Percentiles rank a stretch among this genome's conserved stretches.
Evolutionary conservation across 1,140 invertebrate species (phyloP).

Genomic region (Psix sp.): DNA sequence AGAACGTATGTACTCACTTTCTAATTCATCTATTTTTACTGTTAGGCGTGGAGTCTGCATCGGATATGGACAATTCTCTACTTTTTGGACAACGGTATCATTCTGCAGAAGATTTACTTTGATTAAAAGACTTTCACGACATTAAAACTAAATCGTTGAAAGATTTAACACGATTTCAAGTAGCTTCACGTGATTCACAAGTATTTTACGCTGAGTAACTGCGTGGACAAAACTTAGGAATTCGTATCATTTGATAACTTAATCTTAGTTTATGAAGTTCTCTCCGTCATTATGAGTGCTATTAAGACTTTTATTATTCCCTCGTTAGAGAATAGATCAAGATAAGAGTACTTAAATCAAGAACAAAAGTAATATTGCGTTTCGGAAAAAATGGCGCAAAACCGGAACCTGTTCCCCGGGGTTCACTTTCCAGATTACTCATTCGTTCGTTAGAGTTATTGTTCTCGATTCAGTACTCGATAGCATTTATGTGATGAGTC

Average conservation of each 20-base stretch:
- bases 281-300: conserved; percentile 13
- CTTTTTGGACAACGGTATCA: conserved; percentile 40
- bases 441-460: conserved; percentile 19
- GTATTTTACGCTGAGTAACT: too few relatives aligned
- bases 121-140: conserved; percentile 58
- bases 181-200: too few relatives aligned
- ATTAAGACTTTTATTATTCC: conserved; percentile 34
- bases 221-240: too few relatives aligned
- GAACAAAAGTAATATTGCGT: conserved; percentile 43
- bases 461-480: conserved; percentile 9
- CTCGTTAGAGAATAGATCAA: conserved; percentile 30
- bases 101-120: conserved; percentile 52
- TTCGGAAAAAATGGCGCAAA: conserved; percentile 12
- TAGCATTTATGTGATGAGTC: too few relatives aligned
- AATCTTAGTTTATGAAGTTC: conserved; percentile 10
- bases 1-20: conserved; percentile 58
- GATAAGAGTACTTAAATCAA: too few relatives aligned
- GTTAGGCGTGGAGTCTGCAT: conserved; percentile 51
- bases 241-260: too few relatives aligned
- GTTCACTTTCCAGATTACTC: conserved; percentile 42
- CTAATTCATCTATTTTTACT: conserved; percentile 55
- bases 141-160: conserved; percentile 21
- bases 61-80: conserved; percentile 44
- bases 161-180: conserved; percentile 10
- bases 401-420: conserved; percentile 29